Evolutionary conservation across 2,797 vertebrate species (phyloP).

Genomic region (Melopsittacus undulatus): DNA sequence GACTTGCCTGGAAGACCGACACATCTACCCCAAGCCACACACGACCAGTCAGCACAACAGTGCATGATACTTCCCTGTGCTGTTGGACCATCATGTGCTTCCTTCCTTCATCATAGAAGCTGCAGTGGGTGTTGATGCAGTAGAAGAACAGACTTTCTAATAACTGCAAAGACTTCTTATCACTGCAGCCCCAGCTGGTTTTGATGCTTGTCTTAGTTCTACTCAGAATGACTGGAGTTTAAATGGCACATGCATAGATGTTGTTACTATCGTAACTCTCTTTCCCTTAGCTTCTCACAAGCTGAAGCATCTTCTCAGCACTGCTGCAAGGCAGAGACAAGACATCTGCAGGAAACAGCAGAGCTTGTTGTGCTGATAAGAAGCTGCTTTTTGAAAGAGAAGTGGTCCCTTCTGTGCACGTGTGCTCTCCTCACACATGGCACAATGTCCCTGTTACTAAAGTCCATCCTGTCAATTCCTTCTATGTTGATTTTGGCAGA

Average conservation of each 20-base stretch:
- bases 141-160: neutral
- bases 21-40: neutral
- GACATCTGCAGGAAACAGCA: neutral
- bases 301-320: neutral
- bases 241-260: neutral
- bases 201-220: neutral
- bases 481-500: neutral
- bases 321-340: neutral
- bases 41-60: neutral
- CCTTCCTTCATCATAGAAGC: neutral
- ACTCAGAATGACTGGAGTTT: neutral
- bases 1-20: neutral
- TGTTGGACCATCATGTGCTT: neutral
- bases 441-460: neutral
- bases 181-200: neutral
- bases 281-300: neutral
- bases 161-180: neutral
- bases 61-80: neutral
- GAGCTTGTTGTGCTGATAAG: neutral
- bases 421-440: neutral
- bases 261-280: neutral
- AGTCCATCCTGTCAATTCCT: neutral
- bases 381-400: neutral
- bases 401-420: neutral
- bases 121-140: neutral